These are phyloP conservation scores for Propithecus deckenii DNA, from an alignment of 2,797 vertebrate species.

Conservation along the genomic window DNA sequence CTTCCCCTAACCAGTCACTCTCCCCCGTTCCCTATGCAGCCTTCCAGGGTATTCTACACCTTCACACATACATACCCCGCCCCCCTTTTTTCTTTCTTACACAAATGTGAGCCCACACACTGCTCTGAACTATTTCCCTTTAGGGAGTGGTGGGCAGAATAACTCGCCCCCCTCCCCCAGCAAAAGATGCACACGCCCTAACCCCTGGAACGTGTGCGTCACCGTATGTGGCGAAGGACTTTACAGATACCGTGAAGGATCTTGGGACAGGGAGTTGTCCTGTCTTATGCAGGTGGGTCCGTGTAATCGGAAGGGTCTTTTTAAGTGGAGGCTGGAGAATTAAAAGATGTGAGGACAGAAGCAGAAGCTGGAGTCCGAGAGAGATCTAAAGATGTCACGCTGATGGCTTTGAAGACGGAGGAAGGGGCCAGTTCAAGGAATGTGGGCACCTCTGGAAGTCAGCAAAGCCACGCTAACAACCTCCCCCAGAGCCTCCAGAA, in stretches of 20 bases:
- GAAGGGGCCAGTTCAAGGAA: neutral
- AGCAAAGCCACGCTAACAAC: neutral
- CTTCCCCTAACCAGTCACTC: neutral
- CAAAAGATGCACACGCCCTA: neutral
- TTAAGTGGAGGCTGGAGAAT: neutral
- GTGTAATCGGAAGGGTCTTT: neutral
- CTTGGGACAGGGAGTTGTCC: neutral
- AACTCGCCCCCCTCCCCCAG: neutral
- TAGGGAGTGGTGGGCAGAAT: neutral
- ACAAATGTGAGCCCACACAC: neutral
- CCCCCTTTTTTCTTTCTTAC: neutral
- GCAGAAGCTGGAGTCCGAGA: neutral
- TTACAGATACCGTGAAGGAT: neutral
- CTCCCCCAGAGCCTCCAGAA: neutral
- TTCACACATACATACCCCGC: neutral
- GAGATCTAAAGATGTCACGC: neutral
- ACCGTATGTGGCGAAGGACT: neutral
- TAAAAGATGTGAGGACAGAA: neutral
- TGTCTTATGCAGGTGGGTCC: neutral
- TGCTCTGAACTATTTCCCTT: conserved; percentile 12
- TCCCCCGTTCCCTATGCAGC: neutral
- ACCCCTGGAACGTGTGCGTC: neutral
- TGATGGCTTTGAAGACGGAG: neutral
- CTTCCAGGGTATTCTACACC: neutral
- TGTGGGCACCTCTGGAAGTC: neutral